phyloP scores from a whole-genome alignment of 2,888 invertebrate species.

The Pinctada fucata region DNA sequence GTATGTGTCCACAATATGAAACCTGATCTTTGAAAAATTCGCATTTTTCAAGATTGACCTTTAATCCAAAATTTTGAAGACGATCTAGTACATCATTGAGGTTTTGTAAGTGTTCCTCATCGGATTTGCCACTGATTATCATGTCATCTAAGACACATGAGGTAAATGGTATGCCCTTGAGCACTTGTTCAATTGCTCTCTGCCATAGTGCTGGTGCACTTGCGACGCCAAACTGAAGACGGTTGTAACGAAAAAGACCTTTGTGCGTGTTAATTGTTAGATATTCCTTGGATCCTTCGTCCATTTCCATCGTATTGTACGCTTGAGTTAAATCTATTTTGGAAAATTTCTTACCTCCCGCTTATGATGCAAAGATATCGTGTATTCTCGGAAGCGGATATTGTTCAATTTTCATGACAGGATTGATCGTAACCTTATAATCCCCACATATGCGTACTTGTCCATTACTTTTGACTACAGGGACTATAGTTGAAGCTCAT shows the following conservation, averaged over 20 bases:
- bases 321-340: constrained; percentile 55
- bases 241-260: constrained; percentile 43
- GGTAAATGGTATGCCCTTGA: constrained; percentile 28
- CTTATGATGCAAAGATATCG: constrained; percentile 55
- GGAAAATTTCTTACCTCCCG: constrained; percentile 45
- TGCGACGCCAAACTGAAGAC: constrained; percentile 46
- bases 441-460: constrained; percentile 57
- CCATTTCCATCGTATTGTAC: constrained; percentile 43
- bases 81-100: constrained; percentile 10
- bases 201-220: constrained; percentile 51
- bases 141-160: constrained; percentile 40
- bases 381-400: constrained; percentile 56
- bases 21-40: neutral
- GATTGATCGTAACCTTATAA: constrained; percentile 57
- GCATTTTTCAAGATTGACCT: constrained; percentile 16
- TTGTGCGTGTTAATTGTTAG: constrained; percentile 50
- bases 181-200: constrained; percentile 43
- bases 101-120: constrained; percentile 26
- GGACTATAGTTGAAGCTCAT: constrained; percentile 59
- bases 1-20: neutral
- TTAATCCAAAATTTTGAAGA: neutral
- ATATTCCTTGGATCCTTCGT: constrained; percentile 36
- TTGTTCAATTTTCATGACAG: constrained; percentile 59
- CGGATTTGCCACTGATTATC: constrained; percentile 27
- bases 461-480: constrained; percentile 50